A percentile compares a stretch with the other conserved stretches of the same genome.
These are phyloP conservation scores for Drosophila nikananu DNA, from an alignment of 1,140 invertebrate genomes.

Conservation along the genomic window DNA sequence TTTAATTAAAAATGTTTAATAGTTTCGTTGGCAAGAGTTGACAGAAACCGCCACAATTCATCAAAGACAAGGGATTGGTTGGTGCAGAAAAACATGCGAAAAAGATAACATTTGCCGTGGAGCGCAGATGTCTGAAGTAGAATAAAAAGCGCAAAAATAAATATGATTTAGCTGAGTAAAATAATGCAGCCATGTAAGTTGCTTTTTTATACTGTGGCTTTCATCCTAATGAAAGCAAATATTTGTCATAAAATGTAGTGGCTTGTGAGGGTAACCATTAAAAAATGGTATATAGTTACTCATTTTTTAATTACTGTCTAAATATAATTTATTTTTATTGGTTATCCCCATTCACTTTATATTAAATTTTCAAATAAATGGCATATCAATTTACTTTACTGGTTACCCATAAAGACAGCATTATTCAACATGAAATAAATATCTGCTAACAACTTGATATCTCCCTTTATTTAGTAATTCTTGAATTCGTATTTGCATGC, in stretches of 20 bases:
- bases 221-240: not conserved
- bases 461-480: not conserved
- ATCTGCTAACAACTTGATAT: not conserved
- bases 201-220: not conserved
- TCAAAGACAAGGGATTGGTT: conserved; percentile 10
- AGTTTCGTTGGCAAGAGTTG: conserved; percentile 30
- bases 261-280: not conserved
- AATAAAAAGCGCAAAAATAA: conserved; percentile 2
- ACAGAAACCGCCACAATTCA: conserved; percentile 34
- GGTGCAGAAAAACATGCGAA: conserved; percentile 12
- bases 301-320: not conserved
- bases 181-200: no score
- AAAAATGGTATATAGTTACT: not conserved
- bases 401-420: no score
- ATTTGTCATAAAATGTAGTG: not conserved
- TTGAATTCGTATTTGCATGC: not conserved
- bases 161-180: not conserved
- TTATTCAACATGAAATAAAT: not conserved
- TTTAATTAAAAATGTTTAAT: conserved; percentile 65
- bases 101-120: not conserved
- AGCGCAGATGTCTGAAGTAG: not conserved
- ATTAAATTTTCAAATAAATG: not conserved
- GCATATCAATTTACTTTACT: no score
- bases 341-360: not conserved
- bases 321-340: no score